These are phyloP conservation scores for Actenoides hombroni DNA, from an alignment of 2,113 vertebrate species.

Conservation along the genomic window DNA sequence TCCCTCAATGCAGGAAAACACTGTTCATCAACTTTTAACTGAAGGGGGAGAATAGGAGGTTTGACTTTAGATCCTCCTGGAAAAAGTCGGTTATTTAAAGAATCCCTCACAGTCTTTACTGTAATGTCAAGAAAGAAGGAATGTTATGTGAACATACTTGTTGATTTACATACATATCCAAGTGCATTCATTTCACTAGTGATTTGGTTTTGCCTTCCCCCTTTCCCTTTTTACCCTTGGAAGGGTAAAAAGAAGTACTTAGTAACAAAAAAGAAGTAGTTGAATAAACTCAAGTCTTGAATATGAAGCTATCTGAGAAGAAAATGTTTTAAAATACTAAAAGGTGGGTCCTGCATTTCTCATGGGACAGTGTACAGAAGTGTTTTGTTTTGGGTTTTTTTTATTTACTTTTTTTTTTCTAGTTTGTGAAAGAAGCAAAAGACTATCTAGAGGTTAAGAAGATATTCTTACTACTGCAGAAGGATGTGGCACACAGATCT, in stretches of 20 bases:
- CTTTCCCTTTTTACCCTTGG: neutral
- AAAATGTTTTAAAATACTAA: neutral
- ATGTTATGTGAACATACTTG: neutral
- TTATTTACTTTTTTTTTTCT: neutral
- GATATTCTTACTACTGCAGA: neutral
- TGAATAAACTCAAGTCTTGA: neutral
- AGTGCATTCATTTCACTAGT: neutral
- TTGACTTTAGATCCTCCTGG: neutral
- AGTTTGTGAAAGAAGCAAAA: neutral
- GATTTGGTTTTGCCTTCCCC: neutral
- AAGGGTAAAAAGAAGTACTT: neutral
- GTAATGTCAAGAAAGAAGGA: neutral
- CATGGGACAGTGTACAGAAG: neutral
- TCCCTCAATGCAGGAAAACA: neutral
- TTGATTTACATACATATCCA: neutral
- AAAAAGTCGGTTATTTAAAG: neutral
- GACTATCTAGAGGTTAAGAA: neutral
- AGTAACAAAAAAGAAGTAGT: neutral
- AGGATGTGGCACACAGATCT: neutral
- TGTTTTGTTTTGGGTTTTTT: neutral
- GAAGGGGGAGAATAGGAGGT: neutral
- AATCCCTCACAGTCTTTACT: neutral
- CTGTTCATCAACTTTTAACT: neutral
- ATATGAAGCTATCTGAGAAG: neutral
- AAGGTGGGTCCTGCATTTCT: neutral